phyloP scores from a whole-genome alignment of 1,140 invertebrate species.

The Solenopsis invicta region DNA sequence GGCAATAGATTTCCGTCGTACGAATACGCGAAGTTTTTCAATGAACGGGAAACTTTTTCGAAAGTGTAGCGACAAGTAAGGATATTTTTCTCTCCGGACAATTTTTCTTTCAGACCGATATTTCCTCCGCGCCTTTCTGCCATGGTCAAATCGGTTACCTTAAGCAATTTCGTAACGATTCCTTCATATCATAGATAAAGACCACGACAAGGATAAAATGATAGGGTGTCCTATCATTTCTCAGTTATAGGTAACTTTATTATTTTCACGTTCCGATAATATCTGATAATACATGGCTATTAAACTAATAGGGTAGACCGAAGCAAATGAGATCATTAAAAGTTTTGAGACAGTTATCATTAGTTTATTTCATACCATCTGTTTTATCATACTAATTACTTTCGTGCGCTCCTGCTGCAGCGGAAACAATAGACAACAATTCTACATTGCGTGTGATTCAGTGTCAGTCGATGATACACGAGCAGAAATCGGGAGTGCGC shows the following conservation, averaged over 20 bases:
- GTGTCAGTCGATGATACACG: no score
- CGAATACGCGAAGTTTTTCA: conserved; percentile 20
- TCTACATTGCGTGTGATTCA: no score
- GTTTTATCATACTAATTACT: no score
- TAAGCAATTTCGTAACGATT: not conserved
- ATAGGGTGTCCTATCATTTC: not conserved
- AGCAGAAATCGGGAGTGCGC: no score
- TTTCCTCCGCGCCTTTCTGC: not conserved
- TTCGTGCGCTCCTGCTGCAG: no score
- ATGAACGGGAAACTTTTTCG: conserved; percentile 30
- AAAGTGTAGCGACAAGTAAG: not conserved
- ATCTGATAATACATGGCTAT: no score
- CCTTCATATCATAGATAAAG: not conserved
- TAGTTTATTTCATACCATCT: no score
- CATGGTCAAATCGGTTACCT: not conserved
- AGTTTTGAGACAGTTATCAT: no score
- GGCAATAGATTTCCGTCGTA: conserved; percentile 31
- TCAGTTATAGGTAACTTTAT: not conserved
- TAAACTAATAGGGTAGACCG: no score
- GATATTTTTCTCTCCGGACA: conserved; percentile 23
- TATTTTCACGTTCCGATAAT: not conserved
- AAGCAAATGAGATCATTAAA: no score
- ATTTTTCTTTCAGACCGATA: conserved; percentile 18
- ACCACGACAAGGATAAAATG: not conserved
- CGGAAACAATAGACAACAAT: no score